Base-by-base conservation (phyloP, 1,140 invertebrate genomes). In the Acromyrmex charruanus region DNA sequence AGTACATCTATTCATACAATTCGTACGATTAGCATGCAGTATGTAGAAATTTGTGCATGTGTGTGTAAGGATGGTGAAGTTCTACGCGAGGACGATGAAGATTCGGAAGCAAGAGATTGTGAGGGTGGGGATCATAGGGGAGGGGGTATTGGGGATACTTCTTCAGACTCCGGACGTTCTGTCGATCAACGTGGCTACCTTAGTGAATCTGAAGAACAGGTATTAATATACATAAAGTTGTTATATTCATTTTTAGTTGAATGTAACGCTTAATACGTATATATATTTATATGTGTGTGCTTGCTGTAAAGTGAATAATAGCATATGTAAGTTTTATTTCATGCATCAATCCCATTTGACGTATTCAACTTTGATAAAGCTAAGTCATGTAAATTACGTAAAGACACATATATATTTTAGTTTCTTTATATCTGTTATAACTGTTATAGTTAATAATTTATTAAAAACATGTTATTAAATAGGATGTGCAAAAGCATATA, bases 1-100 rank as follows among this genome's bases (percentile, higher is more conserved):
- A 77, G 55, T 12, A 74, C 61, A 61, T 75, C 9, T 55, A 49
- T 69, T 49, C 28, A 81, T 68, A 90, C 68, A 80, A 88, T 87
- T 87, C 58, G 51, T 88, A 77, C 87, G 59, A 90, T 77, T 91
- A 92, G 94, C 94, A 94, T 94, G 94, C 90, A 89, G 91, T 94
- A 94, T 94, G 94, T 95, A 94, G 94, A 86, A 93, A 93, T 91
- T 94, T 93, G 93, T 94, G 94, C 94, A 95, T 95, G 94, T 94
- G 91, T 95, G 91, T 95, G 92, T 94, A 95, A 95, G 94, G 94
- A 95, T 92, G 93, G 93, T 94, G 94, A 95, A 92, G 91, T 92
- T 89, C 91, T 92, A 90, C 92, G 89, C 69, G 93, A 94, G 84
- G 94, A 95, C 84, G 94, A 94, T 88, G 94, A 94, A 89, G 92